Conservation (phyloP, 2,113 vertebrate species). For the Pachycephala philippinensis region DNA sequence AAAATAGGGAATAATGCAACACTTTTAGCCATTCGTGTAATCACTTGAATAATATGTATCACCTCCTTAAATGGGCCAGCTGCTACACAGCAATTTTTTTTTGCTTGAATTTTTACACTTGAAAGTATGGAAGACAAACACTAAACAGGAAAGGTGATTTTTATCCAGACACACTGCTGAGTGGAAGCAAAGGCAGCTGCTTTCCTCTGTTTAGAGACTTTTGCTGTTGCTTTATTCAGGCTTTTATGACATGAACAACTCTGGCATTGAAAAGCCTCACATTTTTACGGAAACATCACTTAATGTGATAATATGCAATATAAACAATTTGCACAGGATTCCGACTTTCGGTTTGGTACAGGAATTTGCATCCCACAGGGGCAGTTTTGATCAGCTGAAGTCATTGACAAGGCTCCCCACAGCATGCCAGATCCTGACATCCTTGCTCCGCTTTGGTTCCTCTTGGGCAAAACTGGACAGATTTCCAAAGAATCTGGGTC, state of each 20-base stretch:
- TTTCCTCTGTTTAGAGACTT: conserved; percentile 12
- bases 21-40: conserved; percentile 46
- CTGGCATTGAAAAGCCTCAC: neutral
- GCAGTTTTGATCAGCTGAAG: neutral
- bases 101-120: neutral
- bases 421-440: neutral
- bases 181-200: neutral
- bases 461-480: neutral
- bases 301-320: conserved; percentile 7
- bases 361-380: neutral
- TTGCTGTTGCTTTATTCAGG: conserved; percentile 8
- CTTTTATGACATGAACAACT: conserved; percentile 7
- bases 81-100: neutral
- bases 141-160: neutral
- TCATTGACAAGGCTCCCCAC: accelerated
- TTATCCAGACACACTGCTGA: neutral
- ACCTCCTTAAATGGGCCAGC: conserved; percentile 32
- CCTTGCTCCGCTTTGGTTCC: neutral
- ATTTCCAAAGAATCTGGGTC: neutral
- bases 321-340: neutral
- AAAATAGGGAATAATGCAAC: conserved; percentile 35
- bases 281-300: neutral
- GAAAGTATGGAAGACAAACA: conserved; percentile 7
- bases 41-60: conserved; percentile 52
- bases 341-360: neutral